These are phyloP conservation scores for Okapia johnstoni DNA, from an alignment of 2,113 vertebrate genomes.

Conservation along the genomic window DNA sequence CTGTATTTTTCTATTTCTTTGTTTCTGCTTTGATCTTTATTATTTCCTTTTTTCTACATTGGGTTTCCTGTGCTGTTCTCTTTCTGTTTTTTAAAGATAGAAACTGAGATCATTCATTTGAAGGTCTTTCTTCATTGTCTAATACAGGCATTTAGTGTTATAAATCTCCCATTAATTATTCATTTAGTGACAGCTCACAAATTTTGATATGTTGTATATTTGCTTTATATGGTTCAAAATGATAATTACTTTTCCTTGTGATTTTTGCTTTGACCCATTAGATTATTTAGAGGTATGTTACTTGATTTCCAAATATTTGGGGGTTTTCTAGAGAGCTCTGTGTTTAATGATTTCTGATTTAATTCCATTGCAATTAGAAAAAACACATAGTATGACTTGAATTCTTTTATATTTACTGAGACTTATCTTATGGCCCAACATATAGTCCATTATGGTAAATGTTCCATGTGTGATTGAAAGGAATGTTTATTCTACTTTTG, in stretches of 20 bases:
- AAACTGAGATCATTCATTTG: not conserved
- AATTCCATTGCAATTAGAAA: not conserved
- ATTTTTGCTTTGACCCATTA: not conserved
- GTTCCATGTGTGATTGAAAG: not conserved
- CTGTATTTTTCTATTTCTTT: not conserved
- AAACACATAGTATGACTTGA: not conserved
- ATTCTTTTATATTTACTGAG: not conserved
- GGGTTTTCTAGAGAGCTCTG: not conserved
- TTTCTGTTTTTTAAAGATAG: not conserved
- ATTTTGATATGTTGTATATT: not conserved
- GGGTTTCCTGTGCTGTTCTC: not conserved
- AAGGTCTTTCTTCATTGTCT: not conserved
- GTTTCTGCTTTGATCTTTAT: not conserved
- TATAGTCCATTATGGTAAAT: not conserved
- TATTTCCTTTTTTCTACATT: not conserved
- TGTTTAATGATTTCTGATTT: not conserved
- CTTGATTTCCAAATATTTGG: not conserved
- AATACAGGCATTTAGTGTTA: not conserved
- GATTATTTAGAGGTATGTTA: not conserved
- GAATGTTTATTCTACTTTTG: not conserved
- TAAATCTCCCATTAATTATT: not conserved
- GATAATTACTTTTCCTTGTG: not conserved
- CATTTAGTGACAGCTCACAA: not conserved
- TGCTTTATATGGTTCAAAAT: conserved; percentile 19
- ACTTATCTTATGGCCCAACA: not conserved